Evolutionary conservation across 2,888 invertebrate genomes (phyloP), one percentile per base, ranked within the genome.

Genomic region (Mesoligia furuncula): DNA sequence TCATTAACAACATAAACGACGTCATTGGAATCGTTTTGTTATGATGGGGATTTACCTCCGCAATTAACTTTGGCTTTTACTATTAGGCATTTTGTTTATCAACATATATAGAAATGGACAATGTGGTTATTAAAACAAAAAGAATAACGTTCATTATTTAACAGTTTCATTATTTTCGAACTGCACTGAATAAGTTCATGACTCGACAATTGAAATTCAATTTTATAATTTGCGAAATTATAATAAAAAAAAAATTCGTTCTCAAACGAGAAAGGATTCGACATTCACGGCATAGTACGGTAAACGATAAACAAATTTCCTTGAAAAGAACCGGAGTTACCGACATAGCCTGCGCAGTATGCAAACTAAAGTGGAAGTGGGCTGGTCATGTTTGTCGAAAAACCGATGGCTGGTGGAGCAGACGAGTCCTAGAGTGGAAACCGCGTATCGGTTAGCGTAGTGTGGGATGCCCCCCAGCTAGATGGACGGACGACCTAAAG

Each of bases 41-140:
- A 24, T 59, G 36, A 2, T 61, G 27, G 71, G 42, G 39, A 70
- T 83, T 77, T 83, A 71, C 65, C 83, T 36, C 7, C 9, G 9
- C 27, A 51, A 54, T 65, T 68, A 73, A 27, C 15, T 65, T 51
- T 0, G 31, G 3, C 17, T 36, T 69, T 17, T 51, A 51, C 2
- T 31, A 39, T n/a, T 17, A 36, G 31, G 31, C 15, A 59, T 42
- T 81, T 57, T 48, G 45, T 66, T 72, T 61, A 51, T 39, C 11
- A 48, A 36, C 17, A 57, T n/a, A n/a, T n/a, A n/a, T 11, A 11
- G 31, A 64, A n/a, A 27, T 65, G 59, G 57, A 59, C 8, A 69
- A 42, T 72, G 1, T 54, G 61, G 36, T 61, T 67, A 11, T 61
- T 54, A n/a, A 36, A n/a, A 59, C 6, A 20, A 31, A 62, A 54